These are phyloP conservation scores for Taurulus bubalis DNA, from an alignment of 2,113 vertebrate species.

Conservation along the genomic window DNA sequence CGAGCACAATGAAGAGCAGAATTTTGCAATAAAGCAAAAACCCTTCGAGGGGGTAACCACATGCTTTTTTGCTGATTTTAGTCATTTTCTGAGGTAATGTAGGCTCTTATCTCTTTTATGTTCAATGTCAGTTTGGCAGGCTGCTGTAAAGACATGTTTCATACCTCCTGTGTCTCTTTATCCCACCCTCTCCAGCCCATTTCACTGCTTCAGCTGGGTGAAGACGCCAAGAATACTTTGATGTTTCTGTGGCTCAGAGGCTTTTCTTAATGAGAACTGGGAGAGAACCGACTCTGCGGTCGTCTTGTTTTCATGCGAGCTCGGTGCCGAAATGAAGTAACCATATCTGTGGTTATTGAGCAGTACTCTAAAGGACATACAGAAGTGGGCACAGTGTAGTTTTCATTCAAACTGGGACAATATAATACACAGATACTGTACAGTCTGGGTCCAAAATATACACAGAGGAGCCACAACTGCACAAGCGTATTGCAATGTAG, in stretches of 20 bases:
- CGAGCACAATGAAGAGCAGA: conserved; percentile 23
- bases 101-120: conserved; percentile 64
- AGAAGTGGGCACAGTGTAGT: conserved; percentile 8
- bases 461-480: conserved; percentile 1
- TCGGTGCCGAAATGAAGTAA: conserved; percentile 52
- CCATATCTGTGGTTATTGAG: conserved; percentile 28
- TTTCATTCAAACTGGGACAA: conserved; percentile 22
- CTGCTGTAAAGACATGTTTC: conserved; percentile 70
- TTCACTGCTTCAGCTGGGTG: conserved; percentile 66
- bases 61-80: conserved; percentile 54
- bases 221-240: conserved; percentile 71
- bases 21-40: conserved; percentile 44
- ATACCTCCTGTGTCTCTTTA: conserved; percentile 67
- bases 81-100: conserved; percentile 55
- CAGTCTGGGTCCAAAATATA: background rate
- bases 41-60: background rate
- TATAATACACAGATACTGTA: background rate
- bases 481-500: background rate
- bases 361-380: conserved; percentile 15
- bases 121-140: conserved; percentile 51
- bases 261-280: conserved; percentile 75
- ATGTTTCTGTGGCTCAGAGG: conserved; percentile 75
- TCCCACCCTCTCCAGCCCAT: conserved; percentile 60
- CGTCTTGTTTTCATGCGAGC: conserved; percentile 58
- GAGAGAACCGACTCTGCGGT: conserved; percentile 63